Evolutionary conservation across 2,888 invertebrate genomes (phyloP).

Genomic region (Timema cristinae): DNA sequence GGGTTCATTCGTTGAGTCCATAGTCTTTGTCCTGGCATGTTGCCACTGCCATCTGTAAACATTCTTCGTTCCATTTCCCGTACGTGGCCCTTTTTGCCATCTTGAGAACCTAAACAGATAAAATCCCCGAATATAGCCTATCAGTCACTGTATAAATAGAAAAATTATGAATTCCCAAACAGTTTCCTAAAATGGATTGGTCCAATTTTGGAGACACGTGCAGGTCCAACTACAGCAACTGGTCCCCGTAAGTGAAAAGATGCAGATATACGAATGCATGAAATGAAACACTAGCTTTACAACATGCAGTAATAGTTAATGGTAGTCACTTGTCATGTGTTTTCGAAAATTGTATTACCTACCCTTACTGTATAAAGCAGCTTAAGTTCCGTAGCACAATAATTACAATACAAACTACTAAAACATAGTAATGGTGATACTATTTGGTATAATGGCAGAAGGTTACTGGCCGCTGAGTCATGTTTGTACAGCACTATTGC

Average conservation of each 20-base stretch:
- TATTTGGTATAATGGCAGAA: background rate
- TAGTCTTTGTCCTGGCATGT: slow-evolving; percentile 7
- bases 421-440: background rate
- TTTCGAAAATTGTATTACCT: slow-evolving; percentile 4
- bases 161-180: background rate
- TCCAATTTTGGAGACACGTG: background rate
- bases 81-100: background rate
- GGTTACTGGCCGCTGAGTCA: background rate
- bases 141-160: background rate
- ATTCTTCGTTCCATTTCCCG: background rate
- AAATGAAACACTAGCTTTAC: background rate
- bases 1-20: slow-evolving; percentile 9
- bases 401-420: slow-evolving; percentile 15
- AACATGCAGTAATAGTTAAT: background rate
- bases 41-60: slow-evolving; percentile 1
- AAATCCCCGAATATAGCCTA: background rate
- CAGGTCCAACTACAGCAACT: slow-evolving; percentile 13
- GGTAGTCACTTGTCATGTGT: slow-evolving; percentile 1
- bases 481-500: background rate
- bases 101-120: slow-evolving; percentile 12
- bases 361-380: background rate
- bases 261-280: background rate
- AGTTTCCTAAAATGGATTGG: slow-evolving; percentile 9
- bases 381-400: background rate
- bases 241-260: background rate